Evolutionary conservation across 2,888 invertebrate species (phyloP), one percentile per base, ranked within the genome.

Genomic region (Cheiracanthium punctorium): DNA sequence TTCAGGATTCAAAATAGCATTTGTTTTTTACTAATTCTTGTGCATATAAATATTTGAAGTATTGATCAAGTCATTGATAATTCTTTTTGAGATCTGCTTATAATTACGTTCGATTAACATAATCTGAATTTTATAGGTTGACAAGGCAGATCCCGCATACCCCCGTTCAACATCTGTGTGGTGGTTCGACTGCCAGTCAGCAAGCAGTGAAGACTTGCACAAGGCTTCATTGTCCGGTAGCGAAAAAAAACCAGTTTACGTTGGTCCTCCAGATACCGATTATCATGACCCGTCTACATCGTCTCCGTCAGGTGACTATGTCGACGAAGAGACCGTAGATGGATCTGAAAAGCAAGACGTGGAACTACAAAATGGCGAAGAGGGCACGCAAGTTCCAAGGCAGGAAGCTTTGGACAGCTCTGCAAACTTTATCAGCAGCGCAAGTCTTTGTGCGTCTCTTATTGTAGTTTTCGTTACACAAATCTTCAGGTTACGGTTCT

Each of bases 141-240:
- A 98, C 91, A 92, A 93, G 29, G 96, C 96, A 71, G 95, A 95
- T 90, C 97, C 97, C 32, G 94, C 96, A 29, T 98, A 98, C 93
- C 98, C 98, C 1, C 94, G 98, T 84, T 94, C 96, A 65, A 95
- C 95, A 1, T 96, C 95, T 0, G 95, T 95, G 92, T 98, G 98
- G 98, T 98, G 98, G 98, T 95, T 97, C 91, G 98, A 98, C 1
- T 98, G 98, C 92, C 85, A 85, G 32, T 70, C 86, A 0, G 33
- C 79, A 12, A 85, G 73, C 58, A 71, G 65, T 24, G 75, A 80
- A 37, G 87, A 81, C 17, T 14, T 80, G 24, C 71, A 58, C 52
- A 85, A 85, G 30, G 79, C 87, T n/a, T 80, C 81, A 2, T 77
- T 87, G 30, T 75, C 75, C 5, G 72, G 43, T 0, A 81, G 43